Evolutionary conservation across 2,797 vertebrate genomes (phyloP).

Genomic region (Lophius americanus): DNA sequence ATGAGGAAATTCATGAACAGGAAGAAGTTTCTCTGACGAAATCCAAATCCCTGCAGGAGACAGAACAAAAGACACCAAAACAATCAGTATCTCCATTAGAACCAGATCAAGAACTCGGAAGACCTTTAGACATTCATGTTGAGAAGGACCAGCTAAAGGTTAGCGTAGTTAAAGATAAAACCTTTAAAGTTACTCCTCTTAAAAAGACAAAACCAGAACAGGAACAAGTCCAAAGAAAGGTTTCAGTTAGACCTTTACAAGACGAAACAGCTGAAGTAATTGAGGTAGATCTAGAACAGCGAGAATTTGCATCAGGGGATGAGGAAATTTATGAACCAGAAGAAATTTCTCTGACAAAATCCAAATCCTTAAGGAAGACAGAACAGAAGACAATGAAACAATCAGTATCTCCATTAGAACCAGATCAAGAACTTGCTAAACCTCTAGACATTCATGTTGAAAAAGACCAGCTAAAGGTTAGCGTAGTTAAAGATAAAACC

Average conservation of each 20-base stretch:
- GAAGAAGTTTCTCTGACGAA: background rate
- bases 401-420: too few species aligned
- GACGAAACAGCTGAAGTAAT: background rate
- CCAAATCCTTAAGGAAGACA: too few species aligned
- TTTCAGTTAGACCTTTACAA: background rate
- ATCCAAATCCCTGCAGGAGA: background rate
- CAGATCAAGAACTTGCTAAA: too few species aligned
- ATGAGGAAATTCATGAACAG: background rate
- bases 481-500: too few species aligned
- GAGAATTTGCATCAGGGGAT: background rate
- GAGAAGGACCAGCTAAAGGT: background rate
- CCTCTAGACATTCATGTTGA: too few species aligned
- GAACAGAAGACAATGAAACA: too few species aligned
- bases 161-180: slow-evolving; percentile 12
- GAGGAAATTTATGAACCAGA: background rate
- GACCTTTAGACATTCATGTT: background rate
- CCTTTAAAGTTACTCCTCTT: slow-evolving; percentile 3
- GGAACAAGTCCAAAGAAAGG: background rate
- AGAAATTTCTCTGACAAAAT: too few species aligned
- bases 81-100: background rate
- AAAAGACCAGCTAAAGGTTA: too few species aligned
- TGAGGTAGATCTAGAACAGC: background rate
- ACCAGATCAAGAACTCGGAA: background rate
- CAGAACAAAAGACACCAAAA: background rate
- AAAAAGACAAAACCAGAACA: background rate